phyloP scores from a whole-genome alignment of 2,797 vertebrate genomes.

The Falco concolor region DNA sequence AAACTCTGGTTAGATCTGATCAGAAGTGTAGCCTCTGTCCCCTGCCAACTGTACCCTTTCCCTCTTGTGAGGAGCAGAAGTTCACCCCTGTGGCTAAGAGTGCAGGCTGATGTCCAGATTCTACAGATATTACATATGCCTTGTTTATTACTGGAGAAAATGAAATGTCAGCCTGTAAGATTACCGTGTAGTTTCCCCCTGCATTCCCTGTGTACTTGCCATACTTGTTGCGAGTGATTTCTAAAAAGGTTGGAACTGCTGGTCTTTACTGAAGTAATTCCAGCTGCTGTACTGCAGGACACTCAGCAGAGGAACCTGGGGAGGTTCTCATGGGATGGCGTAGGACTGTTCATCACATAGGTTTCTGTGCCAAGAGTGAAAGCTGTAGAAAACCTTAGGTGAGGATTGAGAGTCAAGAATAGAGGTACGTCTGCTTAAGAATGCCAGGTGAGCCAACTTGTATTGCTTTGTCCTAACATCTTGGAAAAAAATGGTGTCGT shows the following conservation, averaged over 20 bases:
- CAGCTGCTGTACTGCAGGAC: not conserved
- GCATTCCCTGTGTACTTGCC: not conserved
- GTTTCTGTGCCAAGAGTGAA: not conserved
- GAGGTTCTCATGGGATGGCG: not conserved
- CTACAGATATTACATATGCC: not conserved
- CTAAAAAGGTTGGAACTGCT: not conserved
- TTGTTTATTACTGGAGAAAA: not conserved
- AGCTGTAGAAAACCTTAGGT: not conserved
- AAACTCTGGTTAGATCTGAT: not conserved
- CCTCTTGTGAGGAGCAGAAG: not conserved
- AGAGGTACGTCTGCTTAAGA: not conserved
- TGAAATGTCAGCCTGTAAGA: not conserved
- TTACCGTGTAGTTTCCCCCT: not conserved
- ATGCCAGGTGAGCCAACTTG: not conserved
- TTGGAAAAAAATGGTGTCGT: not conserved
- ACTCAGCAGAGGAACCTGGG: not conserved
- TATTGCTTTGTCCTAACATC: not conserved
- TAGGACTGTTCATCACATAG: not conserved
- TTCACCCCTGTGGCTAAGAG: not conserved
- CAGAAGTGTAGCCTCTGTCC: not conserved
- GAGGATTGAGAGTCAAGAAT: not conserved
- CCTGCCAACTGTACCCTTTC: rapidly evolving
- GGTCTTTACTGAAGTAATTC: not conserved
- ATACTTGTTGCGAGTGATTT: not conserved
- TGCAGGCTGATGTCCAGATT: not conserved